Evolutionary conservation across 2,888 invertebrate genomes (phyloP).

Genomic region (Drosophila demipolita): DNA sequence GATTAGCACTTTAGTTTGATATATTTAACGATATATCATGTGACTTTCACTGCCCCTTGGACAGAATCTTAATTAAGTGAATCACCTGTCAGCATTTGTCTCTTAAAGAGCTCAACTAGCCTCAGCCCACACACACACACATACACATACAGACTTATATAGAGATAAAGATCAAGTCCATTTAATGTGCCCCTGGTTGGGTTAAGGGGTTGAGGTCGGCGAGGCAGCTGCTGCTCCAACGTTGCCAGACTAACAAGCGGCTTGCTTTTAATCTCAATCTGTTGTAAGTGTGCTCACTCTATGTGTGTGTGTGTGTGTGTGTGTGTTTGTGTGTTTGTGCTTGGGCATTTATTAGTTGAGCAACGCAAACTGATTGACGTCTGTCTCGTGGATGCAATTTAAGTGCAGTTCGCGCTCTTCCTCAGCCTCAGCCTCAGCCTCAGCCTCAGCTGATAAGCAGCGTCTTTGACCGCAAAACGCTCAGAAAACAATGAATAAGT

Average conservation of each 20-base stretch:
- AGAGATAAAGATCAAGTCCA: slow-evolving; percentile 58
- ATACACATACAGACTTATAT: neutral
- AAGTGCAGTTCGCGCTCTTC: slow-evolving; percentile 72
- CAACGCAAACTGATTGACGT: slow-evolving; percentile 79
- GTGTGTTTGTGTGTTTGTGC: slow-evolving; percentile 22
- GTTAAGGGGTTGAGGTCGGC: slow-evolving; percentile 63
- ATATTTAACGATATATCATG: slow-evolving; percentile 19
- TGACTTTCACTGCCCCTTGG: slow-evolving; percentile 25
- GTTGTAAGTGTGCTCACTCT: slow-evolving; percentile 3
- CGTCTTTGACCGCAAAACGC: slow-evolving; percentile 47
- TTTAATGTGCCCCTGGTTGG: slow-evolving; percentile 39
- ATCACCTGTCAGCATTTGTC: slow-evolving; percentile 60
- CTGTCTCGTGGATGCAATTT: slow-evolving; percentile 79
- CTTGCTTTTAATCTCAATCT: slow-evolving; percentile 70
- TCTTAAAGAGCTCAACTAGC: slow-evolving; percentile 33
- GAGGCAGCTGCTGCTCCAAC: slow-evolving; percentile 45
- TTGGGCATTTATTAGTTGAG: slow-evolving; percentile 54
- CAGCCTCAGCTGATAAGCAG: slow-evolving; percentile 49
- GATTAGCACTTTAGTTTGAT: slow-evolving; percentile 22
- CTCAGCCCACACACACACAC: slow-evolving; percentile 24
- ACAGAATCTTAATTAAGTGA: slow-evolving; percentile 38
- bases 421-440: neutral
- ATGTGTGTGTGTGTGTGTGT: slow-evolving; percentile 12
- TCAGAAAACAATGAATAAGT: slow-evolving; percentile 30
- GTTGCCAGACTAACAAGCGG: slow-evolving; percentile 59